These are phyloP conservation scores for Morpho helenor DNA, from an alignment of 2,888 invertebrate species.

Conservation along the genomic window DNA sequence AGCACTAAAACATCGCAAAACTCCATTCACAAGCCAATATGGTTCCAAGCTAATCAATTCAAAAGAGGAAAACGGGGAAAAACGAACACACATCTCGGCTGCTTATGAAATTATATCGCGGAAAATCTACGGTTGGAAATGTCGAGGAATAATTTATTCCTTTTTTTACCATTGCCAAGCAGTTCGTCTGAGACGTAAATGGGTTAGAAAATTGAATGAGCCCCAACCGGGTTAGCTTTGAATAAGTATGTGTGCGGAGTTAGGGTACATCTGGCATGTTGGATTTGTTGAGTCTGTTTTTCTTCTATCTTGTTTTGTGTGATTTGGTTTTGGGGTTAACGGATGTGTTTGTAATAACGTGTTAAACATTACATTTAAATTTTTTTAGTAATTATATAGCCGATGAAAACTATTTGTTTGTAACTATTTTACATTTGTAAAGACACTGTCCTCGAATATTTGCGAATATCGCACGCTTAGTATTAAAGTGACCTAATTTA, in stretches of 20 bases:
- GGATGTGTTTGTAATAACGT: background rate
- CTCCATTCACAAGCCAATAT: slow-evolving; percentile 68
- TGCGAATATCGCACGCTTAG: too few relatives aligned
- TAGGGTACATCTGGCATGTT: slow-evolving; percentile 42
- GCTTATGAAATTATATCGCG: slow-evolving; percentile 76
- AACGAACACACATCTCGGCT: slow-evolving; percentile 61
- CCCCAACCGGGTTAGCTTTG: slow-evolving; percentile 59
- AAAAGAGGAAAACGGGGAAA: slow-evolving; percentile 67
- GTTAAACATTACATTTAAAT: too few relatives aligned
- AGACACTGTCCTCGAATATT: too few relatives aligned
- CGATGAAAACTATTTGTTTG: too few relatives aligned
- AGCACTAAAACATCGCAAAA: slow-evolving; percentile 47
- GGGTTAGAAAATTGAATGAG: slow-evolving; percentile 79
- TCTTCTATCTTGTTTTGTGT: slow-evolving; percentile 14
- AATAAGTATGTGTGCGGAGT: slow-evolving; percentile 61
- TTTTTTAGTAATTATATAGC: too few relatives aligned
- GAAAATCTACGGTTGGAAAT: slow-evolving; percentile 62
- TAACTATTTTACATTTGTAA: too few relatives aligned
- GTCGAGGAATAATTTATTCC: slow-evolving; percentile 53
- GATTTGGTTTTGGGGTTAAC: slow-evolving; percentile 11
- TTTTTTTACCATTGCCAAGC: slow-evolving; percentile 45
- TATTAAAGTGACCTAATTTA: too few relatives aligned
- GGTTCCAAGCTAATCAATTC: slow-evolving; percentile 74
- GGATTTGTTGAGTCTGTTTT: slow-evolving; percentile 29
- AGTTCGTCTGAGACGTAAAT: slow-evolving; percentile 74